A percentile compares a stretch with the other conserved stretches of the same genome.
Evolutionary conservation across 2,113 vertebrate species (phyloP).

Genomic region (Chloroceryle aenea): DNA sequence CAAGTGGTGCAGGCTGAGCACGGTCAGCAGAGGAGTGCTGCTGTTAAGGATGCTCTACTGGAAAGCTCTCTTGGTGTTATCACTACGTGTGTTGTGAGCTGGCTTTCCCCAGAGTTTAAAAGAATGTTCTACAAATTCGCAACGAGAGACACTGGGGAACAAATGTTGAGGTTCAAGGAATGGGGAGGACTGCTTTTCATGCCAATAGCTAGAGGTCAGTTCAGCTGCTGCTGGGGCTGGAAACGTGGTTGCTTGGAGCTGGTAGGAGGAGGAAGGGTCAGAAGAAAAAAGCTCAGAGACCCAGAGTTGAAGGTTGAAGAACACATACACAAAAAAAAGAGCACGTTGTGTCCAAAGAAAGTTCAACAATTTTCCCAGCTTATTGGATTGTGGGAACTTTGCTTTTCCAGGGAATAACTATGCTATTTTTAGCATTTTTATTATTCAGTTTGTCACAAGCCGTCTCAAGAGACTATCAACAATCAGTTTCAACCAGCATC

Average conservation of each 20-base stretch:
- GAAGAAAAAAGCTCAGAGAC: neutral
- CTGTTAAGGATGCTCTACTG: neutral
- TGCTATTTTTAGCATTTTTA: slow-evolving; percentile 85
- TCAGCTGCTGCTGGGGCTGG: neutral
- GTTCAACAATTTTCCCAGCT: slow-evolving; percentile 82
- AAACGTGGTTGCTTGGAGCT: neutral
- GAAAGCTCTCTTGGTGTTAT: neutral
- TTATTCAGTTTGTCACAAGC: slow-evolving; percentile 79
- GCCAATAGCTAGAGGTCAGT: fast-evolving
- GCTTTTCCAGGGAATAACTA: slow-evolving; percentile 76
- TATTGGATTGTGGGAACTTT: slow-evolving; percentile 82
- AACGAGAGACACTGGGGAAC: fast-evolving
- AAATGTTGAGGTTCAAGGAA: neutral
- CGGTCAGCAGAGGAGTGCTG: neutral
- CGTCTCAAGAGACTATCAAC: slow-evolving; percentile 81
- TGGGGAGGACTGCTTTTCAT: fast-evolving
- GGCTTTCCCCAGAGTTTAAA: neutral
- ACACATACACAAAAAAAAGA: neutral
- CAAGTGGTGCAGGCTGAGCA: neutral
- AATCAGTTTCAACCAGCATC: slow-evolving; percentile 76
- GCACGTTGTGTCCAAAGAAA: slow-evolving; percentile 65
- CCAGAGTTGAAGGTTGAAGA: slow-evolving; percentile 18
- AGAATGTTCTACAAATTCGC: neutral
- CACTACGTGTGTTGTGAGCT: fast-evolving
- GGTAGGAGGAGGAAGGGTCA: neutral